phyloP scores from a whole-genome alignment of 2,113 vertebrate species.

The Laterallus jamaicensis region DNA sequence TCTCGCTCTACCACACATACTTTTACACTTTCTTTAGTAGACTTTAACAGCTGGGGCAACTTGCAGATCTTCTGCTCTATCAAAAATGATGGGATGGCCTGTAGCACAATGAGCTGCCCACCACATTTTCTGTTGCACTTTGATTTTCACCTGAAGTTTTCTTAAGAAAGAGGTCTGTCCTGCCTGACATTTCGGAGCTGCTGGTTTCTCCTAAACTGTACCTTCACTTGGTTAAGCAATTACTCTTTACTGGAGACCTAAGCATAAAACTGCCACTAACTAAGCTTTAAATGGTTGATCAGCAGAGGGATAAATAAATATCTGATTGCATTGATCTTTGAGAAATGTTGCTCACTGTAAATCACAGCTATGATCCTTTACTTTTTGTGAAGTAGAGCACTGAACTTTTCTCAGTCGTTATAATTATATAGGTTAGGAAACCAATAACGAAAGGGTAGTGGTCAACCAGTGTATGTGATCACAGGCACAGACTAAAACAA shows the following conservation, averaged over 20 bases:
- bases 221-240: neutral
- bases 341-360: neutral
- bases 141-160: neutral
- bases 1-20: accelerated
- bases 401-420: neutral
- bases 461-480: neutral
- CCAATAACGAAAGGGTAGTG: neutral
- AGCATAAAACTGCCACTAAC: neutral
- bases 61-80: neutral
- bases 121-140: neutral
- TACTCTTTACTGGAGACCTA: neutral
- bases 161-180: neutral
- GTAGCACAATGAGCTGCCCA: neutral
- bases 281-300: neutral
- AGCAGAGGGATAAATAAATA: neutral
- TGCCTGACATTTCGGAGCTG: neutral
- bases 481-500: neutral
- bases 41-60: neutral
- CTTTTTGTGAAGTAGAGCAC: neutral
- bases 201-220: neutral
- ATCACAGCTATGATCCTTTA: accelerated
- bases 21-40: neutral
- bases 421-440: neutral
- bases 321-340: neutral
- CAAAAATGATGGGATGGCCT: neutral